phyloP scores from a whole-genome alignment of 2,113 vertebrate species.

The Noctilio leporinus region DNA sequence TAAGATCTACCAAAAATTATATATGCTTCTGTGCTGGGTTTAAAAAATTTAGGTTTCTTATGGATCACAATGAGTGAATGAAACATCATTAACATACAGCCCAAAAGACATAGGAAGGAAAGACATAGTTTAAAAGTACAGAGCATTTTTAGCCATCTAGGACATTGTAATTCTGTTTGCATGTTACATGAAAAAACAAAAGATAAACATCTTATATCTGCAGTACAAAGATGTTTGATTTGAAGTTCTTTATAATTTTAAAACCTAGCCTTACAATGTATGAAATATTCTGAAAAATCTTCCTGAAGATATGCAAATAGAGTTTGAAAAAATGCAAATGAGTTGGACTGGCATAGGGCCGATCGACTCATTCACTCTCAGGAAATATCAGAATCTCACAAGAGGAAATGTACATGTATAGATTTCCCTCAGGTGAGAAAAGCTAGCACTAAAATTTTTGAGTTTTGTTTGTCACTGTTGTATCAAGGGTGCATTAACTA shows the following conservation, averaged over 20 bases:
- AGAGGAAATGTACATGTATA: neutral
- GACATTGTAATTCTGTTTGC: neutral
- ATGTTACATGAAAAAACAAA: neutral
- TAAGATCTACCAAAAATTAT: neutral
- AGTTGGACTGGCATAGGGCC: neutral
- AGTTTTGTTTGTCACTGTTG: neutral
- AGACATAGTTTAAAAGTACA: neutral
- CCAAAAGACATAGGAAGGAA: neutral
- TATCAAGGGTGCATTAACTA: neutral
- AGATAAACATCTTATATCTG: neutral
- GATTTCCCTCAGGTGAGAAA: neutral
- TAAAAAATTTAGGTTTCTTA: neutral
- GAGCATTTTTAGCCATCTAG: neutral
- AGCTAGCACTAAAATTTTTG: neutral
- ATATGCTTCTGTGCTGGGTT: neutral
- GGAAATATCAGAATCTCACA: neutral
- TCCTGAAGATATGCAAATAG: constrained; percentile 15
- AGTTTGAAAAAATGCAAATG: constrained; percentile 21
- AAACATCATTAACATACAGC: neutral
- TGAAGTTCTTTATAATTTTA: neutral
- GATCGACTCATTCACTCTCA: neutral
- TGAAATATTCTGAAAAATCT: neutral
- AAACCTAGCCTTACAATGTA: neutral
- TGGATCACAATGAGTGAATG: neutral
- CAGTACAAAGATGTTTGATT: neutral